Base-by-base conservation (phyloP, 2,113 vertebrate genomes). In the Esox niger region DNA sequence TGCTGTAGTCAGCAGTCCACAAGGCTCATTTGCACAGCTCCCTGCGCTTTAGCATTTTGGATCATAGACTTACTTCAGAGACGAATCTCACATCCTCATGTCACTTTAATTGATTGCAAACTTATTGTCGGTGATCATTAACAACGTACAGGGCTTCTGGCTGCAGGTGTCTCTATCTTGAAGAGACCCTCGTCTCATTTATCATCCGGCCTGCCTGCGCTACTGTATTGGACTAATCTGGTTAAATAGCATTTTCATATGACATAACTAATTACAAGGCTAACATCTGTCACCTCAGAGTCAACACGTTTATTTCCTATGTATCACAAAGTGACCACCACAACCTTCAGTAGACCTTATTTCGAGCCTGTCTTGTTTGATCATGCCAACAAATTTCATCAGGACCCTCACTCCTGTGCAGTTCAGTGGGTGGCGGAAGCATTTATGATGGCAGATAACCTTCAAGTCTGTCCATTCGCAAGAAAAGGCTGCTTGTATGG, bases 31-130 rank as follows among this genome's bases (percentile, higher is more conserved):
- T 83, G 78, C 81, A 79, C 71, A 52, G 73, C 70, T 43, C 59
- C 72, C 70, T 59, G n/a, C 46, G 64, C 66, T 69, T 70, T 47
- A 66, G 75, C 62, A 54, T 33, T 4, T 0, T 26, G 66, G 68
- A 73, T 33, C 55, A 64, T 27, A 54, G 54, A 43, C 52, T 72
- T 86, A 72, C 75, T 56, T 66, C 26, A 46, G 62, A 78, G 77
- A 82, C 69, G 71, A 70, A 77, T 85, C 82, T 76, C 73, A 83
- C 74, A 78, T 71, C 66, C 32, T 69, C 67, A 64, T 79, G 81
- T 80, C 76, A 82, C 55, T 84, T 84, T 82, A 85, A 88, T 82
- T 81, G 76, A 83, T 78, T 78, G 70, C 65, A 76, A 79, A 84
- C 82, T 82, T 78, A 74, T 67, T 33, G 73, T 60, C 65, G 75